These are phyloP conservation scores for Aeoliscus strigatus DNA, from an alignment of 2,797 vertebrate species.

Conservation along the genomic window DNA sequence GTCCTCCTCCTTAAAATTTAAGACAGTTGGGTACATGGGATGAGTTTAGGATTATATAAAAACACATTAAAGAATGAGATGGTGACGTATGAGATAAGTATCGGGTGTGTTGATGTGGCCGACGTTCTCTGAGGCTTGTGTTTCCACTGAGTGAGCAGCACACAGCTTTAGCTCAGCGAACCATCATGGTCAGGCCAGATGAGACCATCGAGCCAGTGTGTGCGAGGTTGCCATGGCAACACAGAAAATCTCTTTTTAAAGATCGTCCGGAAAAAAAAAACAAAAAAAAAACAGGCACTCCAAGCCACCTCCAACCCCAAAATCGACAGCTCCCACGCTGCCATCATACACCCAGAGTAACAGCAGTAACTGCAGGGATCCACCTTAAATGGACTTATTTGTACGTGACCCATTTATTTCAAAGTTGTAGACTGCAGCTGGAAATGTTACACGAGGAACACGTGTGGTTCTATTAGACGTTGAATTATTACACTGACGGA, in stretches of 20 bases:
- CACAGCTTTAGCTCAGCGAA: slow-evolving; percentile 37
- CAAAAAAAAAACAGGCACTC: no score
- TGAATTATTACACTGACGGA: no score
- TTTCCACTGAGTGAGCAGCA: slow-evolving; percentile 40
- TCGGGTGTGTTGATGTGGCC: no score
- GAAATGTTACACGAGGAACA: no score
- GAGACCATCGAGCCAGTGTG: slow-evolving; percentile 56
- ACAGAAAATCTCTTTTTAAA: slow-evolving; percentile 53
- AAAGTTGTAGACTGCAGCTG: no score
- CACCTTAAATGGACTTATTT: background rate
- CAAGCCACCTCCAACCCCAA: slow-evolving; percentile 9
- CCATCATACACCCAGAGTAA: slow-evolving; percentile 14
- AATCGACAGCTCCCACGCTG: slow-evolving; percentile 23
- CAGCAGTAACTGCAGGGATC: slow-evolving; percentile 16
- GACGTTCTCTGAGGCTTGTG: slow-evolving; percentile 9
- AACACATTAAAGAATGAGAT: no score
- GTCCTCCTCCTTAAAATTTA: no score
- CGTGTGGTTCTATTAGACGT: no score
- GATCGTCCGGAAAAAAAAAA: slow-evolving; percentile 37
- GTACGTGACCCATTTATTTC: no score
- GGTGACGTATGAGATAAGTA: no score
- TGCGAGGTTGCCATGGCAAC: slow-evolving; percentile 72
- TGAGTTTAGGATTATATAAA: no score
- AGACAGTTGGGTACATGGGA: no score
- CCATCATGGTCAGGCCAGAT: slow-evolving; percentile 53